Evolutionary conservation across 2,113 vertebrate species (phyloP).

Genomic region (Trochalopteron elliotii): DNA sequence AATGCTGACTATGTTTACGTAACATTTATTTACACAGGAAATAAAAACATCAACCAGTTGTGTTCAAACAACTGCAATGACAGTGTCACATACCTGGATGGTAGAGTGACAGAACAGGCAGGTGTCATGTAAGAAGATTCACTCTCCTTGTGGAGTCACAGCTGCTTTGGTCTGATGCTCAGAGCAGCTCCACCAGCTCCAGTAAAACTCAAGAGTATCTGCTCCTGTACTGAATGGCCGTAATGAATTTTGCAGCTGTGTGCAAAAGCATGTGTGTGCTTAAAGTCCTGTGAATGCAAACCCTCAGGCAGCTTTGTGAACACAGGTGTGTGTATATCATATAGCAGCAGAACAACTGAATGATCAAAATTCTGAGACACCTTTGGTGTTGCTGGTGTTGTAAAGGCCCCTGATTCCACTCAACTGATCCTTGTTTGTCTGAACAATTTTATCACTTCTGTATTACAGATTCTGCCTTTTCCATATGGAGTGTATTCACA

Average conservation of each 20-base stretch:
- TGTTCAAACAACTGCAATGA: not conserved
- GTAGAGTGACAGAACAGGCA: not conserved
- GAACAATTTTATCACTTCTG: not conserved
- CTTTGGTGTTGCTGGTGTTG: not conserved
- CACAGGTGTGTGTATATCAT: no score
- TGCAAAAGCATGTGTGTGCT: not conserved
- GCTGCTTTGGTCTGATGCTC: not conserved
- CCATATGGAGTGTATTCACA: not conserved
- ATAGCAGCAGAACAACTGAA: not conserved
- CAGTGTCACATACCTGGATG: not conserved
- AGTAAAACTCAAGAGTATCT: not conserved
- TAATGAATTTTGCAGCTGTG: not conserved
- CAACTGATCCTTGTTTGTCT: not conserved
- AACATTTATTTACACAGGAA: slow-evolving; percentile 5
- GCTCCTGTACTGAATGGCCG: not conserved
- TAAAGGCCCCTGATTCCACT: not conserved
- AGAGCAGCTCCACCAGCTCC: not conserved
- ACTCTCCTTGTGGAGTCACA: not conserved
- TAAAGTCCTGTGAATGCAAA: not conserved
- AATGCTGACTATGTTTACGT: not conserved
- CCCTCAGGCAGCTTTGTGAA: not conserved
- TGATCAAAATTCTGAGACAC: not conserved
- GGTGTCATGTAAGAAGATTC: not conserved
- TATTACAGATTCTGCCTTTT: not conserved
- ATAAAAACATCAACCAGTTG: not conserved